phyloP scores from a whole-genome alignment of 2,797 vertebrate genomes.

The Sebastes dallii region DNA sequence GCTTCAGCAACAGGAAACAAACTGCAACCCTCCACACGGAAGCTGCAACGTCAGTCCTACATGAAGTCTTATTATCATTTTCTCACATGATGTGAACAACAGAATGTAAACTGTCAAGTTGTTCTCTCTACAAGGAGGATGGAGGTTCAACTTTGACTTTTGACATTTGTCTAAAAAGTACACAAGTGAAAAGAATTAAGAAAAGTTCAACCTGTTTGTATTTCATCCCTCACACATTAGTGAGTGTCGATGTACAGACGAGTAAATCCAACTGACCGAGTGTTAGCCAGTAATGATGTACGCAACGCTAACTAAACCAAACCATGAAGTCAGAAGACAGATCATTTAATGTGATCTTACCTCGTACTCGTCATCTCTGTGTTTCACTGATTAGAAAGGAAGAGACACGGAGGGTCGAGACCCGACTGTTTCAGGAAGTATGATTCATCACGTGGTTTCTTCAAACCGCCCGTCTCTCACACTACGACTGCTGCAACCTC shows the following conservation, averaged over 20 bases:
- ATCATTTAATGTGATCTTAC: slow-evolving; percentile 44
- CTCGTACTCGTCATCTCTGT: slow-evolving; percentile 61
- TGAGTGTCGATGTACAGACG: neutral
- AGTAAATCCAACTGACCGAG: neutral
- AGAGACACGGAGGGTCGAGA: slow-evolving; percentile 11
- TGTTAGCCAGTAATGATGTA: neutral
- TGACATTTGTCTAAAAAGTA: neutral
- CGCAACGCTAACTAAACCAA: neutral
- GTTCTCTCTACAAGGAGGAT: too few relatives aligned
- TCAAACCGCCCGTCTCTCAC: slow-evolving; percentile 39
- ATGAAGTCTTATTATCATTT: neutral
- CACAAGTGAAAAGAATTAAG: neutral
- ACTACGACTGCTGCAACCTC: slow-evolving; percentile 50
- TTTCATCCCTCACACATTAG: neutral
- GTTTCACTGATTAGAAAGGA: slow-evolving; percentile 10
- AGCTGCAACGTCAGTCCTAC: slow-evolving; percentile 13
- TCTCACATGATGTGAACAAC: neutral
- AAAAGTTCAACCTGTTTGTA: neutral
- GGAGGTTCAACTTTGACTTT: neutral
- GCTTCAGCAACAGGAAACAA: slow-evolving; percentile 49
- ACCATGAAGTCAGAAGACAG: neutral
- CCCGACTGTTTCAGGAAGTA: slow-evolving; percentile 69
- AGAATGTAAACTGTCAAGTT: neutral
- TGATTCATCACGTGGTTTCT: slow-evolving; percentile 60
- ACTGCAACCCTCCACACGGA: slow-evolving; percentile 28